Conservation (phyloP, 2,888 invertebrate genomes). For the Acheta domesticus region DNA sequence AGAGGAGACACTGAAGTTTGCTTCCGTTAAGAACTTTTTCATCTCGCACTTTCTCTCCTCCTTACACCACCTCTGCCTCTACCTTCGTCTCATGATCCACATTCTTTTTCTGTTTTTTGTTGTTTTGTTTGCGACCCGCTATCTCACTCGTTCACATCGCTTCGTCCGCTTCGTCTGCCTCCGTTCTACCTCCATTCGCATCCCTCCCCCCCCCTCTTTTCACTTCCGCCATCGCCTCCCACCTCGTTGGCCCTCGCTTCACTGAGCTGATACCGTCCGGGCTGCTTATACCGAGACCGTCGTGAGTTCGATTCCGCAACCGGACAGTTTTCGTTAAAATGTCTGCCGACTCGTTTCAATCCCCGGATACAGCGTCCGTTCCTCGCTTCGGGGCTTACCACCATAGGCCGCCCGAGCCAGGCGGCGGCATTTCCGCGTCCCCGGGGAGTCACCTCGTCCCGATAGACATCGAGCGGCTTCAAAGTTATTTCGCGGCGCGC, state of each 20-base stretch:
- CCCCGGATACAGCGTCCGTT: neutral
- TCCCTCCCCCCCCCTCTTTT: neutral
- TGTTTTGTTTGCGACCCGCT: neutral
- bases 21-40: too few species aligned
- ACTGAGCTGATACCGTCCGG: neutral
- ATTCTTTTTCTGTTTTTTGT: neutral
- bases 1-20: too few species aligned
- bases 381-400: neutral
- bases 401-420: neutral
- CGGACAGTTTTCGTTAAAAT: neutral
- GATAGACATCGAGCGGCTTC: neutral
- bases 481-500: neutral
- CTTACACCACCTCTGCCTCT: too few species aligned
- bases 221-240: neutral
- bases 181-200: neutral
- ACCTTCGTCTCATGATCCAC: too few species aligned
- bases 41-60: too few species aligned
- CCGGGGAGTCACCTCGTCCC: neutral
- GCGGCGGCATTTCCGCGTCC: neutral
- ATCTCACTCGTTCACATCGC: neutral
- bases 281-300: neutral
- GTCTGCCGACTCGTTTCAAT: slow-evolving; percentile 1
- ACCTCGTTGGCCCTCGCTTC: neutral
- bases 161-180: neutral
- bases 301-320: neutral